Percentiles rank a stretch among this genome's conserved stretches.
Conservation (phyloP, 2,113 vertebrate species). For the Tragelaphus imberbis region DNA sequence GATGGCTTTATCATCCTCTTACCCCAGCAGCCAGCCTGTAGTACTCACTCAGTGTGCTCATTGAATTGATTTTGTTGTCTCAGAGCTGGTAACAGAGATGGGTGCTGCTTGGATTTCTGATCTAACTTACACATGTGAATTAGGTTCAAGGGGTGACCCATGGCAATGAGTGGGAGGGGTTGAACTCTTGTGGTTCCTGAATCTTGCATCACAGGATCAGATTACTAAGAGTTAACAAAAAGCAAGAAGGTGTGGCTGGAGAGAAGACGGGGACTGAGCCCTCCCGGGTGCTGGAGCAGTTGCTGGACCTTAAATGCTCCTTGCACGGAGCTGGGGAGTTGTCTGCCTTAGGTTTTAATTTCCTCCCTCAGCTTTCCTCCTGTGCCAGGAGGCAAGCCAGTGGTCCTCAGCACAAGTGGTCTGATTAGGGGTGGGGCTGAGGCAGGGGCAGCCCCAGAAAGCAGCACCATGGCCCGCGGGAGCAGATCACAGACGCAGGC, state of each 20-base stretch:
- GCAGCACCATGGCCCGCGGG: rapidly evolving
- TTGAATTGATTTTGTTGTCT: too few species aligned
- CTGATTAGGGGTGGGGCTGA: background rate
- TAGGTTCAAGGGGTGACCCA: too few species aligned
- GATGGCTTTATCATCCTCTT: too few species aligned
- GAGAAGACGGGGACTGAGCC: background rate
- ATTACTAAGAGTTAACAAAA: background rate
- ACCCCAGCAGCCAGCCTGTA: background rate
- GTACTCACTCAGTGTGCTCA: background rate
- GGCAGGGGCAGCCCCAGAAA: background rate
- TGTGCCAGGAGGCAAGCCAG: background rate
- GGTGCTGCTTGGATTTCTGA: background rate
- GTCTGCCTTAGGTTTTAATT: background rate
- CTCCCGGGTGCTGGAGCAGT: background rate
- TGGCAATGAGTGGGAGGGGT: background rate
- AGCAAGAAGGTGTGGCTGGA: background rate
- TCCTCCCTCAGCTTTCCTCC: background rate
- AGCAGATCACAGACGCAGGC: background rate
- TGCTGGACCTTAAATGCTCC: background rate
- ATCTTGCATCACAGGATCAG: background rate
- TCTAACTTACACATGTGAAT: background rate
- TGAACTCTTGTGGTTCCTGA: background rate
- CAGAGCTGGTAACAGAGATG: background rate
- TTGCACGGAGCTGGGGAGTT: background rate
- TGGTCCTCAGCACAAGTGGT: background rate